These are phyloP conservation scores for Diuraphis noxia DNA, from an alignment of 1,140 invertebrate species.

Conservation along the genomic window DNA sequence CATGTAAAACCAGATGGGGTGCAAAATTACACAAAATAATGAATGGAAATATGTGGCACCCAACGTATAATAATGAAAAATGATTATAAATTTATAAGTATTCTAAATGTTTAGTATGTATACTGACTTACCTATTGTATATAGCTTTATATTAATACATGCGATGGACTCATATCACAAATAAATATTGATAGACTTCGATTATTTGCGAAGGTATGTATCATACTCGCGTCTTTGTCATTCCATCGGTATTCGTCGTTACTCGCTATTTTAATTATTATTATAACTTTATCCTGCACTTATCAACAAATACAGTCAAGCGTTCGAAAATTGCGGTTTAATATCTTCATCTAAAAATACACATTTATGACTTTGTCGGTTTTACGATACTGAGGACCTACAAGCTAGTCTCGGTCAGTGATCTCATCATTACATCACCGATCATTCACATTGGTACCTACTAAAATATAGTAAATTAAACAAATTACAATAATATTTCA, in stretches of 20 bases:
- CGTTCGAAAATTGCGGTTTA: background rate
- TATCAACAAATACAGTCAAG: background rate
- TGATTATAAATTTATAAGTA: background rate
- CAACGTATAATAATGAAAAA: background rate
- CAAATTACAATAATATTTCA: background rate
- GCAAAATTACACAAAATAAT: background rate
- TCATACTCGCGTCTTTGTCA: background rate
- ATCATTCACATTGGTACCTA: background rate
- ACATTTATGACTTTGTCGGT: background rate
- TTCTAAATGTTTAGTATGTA: background rate
- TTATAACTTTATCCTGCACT: background rate
- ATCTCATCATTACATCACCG: background rate
- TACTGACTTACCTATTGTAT: background rate
- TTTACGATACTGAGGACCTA: background rate
- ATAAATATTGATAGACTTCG: background rate
- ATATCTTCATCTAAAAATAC: no score
- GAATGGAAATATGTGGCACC: background rate
- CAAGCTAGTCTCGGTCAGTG: background rate
- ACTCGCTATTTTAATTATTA: background rate
- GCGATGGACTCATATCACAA: no score
- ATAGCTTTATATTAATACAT: background rate
- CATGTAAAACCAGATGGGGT: background rate
- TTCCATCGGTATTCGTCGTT: background rate
- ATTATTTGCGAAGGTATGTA: background rate
- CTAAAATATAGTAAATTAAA: slow-evolving; percentile 1